Evolutionary conservation across 2,113 vertebrate genomes (phyloP).

Genomic region (Upupa epops): DNA sequence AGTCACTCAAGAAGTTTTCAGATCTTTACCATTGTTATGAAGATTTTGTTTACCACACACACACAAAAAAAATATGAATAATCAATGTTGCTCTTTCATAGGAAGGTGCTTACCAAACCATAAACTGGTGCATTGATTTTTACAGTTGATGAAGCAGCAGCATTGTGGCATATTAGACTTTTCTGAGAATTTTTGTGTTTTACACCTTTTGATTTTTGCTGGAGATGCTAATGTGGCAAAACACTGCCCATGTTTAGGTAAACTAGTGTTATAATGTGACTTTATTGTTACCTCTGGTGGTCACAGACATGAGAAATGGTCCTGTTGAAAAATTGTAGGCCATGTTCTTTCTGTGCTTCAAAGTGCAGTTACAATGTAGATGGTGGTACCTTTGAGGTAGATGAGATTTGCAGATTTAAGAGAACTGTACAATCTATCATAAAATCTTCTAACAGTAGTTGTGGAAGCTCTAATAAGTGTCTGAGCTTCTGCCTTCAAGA

Average conservation of each 20-base stretch:
- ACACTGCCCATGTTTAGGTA: accelerated
- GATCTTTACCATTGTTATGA: neutral
- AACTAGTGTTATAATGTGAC: neutral
- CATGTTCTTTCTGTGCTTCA: neutral
- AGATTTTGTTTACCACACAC: neutral
- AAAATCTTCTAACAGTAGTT: neutral
- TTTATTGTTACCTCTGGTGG: neutral
- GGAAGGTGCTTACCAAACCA: neutral
- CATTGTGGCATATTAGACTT: neutral
- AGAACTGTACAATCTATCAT: neutral
- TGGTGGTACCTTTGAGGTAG: neutral
- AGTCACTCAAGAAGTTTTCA: neutral
- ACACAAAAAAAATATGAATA: neutral
- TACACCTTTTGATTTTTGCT: neutral
- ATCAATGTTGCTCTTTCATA: neutral
- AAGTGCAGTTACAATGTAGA: neutral
- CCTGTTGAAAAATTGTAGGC: neutral
- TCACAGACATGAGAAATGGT: neutral
- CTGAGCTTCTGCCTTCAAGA: neutral
- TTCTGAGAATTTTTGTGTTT: neutral
- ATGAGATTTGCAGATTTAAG: neutral
- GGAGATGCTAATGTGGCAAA: neutral
- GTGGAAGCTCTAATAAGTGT: neutral
- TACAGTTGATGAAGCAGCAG: neutral
- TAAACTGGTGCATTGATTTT: constrained; percentile 28